phyloP scores from a whole-genome alignment of 1,140 invertebrate genomes.

The Cyclina sinensis region DNA sequence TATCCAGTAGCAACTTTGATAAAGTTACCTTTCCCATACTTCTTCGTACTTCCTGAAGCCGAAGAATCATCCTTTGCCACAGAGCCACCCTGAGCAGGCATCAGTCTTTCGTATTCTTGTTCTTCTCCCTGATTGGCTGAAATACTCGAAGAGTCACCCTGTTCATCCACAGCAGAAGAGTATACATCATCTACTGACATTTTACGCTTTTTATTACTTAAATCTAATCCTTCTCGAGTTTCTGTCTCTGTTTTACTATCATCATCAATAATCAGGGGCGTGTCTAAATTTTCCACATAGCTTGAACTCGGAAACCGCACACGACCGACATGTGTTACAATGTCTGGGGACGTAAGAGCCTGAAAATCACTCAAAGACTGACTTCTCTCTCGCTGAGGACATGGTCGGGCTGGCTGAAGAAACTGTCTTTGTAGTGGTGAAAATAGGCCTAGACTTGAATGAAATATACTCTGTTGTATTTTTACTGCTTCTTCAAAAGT shows the following conservation, averaged over 20 bases:
- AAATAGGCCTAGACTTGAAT: constrained; percentile 57
- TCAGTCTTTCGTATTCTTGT: constrained; percentile 48
- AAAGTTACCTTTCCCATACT: constrained; percentile 68
- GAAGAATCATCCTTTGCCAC: background rate
- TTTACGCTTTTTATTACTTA: constrained; percentile 65
- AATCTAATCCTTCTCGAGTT: constrained; percentile 45
- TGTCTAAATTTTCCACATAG: constrained; percentile 59
- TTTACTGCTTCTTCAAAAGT: constrained; percentile 62
- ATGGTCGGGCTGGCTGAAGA: constrained; percentile 44
- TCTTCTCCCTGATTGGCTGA: constrained; percentile 63
- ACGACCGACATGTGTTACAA: constrained; percentile 3
- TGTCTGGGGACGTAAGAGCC: constrained; percentile 37
- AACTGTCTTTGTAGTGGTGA: constrained; percentile 57
- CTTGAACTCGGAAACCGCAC: constrained; percentile 60
- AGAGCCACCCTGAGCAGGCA: constrained; percentile 2
- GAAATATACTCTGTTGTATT: constrained; percentile 63
- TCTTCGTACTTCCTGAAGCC: constrained; percentile 44
- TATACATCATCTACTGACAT: constrained; percentile 65
- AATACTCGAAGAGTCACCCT: background rate
- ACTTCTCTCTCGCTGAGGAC: constrained; percentile 52
- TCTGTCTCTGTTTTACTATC: constrained; percentile 40
- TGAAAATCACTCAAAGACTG: constrained; percentile 66
- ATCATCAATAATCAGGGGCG: constrained; percentile 57
- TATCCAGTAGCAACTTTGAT: constrained; percentile 66
- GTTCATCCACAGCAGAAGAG: constrained; percentile 9